These are phyloP conservation scores for Melitaea cinxia DNA, from an alignment of 1,140 invertebrate species.

Conservation along the genomic window DNA sequence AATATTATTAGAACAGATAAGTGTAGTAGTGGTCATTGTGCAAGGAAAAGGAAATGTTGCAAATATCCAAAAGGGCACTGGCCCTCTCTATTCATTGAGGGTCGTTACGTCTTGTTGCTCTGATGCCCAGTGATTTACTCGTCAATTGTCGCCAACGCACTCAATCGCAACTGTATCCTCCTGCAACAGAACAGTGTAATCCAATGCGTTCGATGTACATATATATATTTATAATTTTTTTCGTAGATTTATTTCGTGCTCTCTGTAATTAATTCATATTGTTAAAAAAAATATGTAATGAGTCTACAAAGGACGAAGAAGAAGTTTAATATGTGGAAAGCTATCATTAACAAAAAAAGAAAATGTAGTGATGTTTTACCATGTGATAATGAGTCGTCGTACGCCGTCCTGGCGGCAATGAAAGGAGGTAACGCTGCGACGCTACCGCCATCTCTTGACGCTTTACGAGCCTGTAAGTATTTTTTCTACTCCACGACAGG, in stretches of 20 bases:
- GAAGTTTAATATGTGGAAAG: constrained; percentile 76
- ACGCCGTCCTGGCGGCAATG: constrained; percentile 71
- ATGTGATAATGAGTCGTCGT: constrained; percentile 68
- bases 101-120: constrained; percentile 59
- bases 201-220: neutral
- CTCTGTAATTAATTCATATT: neutral
- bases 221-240: neutral
- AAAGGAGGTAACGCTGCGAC: constrained; percentile 73
- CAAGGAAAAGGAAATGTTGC: constrained; percentile 34
- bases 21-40: neutral
- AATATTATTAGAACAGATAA: neutral
- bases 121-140: constrained; percentile 56
- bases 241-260: neutral
- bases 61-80: constrained; percentile 52
- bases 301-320: constrained; percentile 69
- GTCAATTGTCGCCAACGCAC: constrained; percentile 54
- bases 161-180: constrained; percentile 19
- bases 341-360: constrained; percentile 72
- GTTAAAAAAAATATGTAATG: constrained; percentile 59
- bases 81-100: constrained; percentile 64
- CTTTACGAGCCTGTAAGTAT: constrained; percentile 76
- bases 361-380: constrained; percentile 72
- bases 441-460: constrained; percentile 75
- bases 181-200: constrained; percentile 33
- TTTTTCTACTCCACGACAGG: constrained; percentile 61